These are phyloP conservation scores for Melanophora roralis DNA, from an alignment of 2,888 invertebrate species.

Conservation along the genomic window DNA sequence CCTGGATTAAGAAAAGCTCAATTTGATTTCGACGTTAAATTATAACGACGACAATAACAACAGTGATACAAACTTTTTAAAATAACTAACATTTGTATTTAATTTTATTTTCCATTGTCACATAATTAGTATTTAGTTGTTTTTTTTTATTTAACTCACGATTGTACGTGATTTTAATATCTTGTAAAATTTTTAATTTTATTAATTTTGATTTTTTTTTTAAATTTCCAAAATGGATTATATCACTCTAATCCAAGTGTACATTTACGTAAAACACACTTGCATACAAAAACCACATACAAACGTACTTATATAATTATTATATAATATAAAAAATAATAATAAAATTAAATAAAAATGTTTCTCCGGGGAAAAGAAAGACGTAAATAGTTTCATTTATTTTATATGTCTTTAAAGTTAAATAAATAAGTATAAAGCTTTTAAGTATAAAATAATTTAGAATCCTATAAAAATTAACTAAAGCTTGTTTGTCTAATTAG, in stretches of 20 bases:
- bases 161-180: conserved; percentile 59
- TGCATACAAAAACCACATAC: neutral
- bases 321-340: conserved; percentile 63
- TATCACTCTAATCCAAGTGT: conserved; percentile 55
- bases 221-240: conserved; percentile 57
- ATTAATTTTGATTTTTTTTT: conserved; percentile 26
- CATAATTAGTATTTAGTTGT: conserved; percentile 55
- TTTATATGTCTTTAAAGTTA: neutral
- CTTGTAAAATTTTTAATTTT: conserved; percentile 30
- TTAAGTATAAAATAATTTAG: no score
- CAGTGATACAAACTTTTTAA: neutral
- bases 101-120: conserved; percentile 57
- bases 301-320: conserved; percentile 68
- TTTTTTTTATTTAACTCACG: conserved; percentile 53
- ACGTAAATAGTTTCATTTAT: conserved; percentile 66
- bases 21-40: conserved; percentile 30
- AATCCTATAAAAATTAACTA: neutral
- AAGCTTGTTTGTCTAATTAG: conserved; percentile 76
- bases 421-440: neutral
- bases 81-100: conserved; percentile 39
- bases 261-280: conserved; percentile 50
- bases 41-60: neutral
- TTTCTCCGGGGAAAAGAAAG: conserved; percentile 75
- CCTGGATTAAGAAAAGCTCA: conserved; percentile 48
- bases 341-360: conserved; percentile 69